A percentile compares a stretch with the other conserved stretches of the same genome.
Conservation (phyloP, 1,140 invertebrate species). For the Tetramorium parvispinum region DNA sequence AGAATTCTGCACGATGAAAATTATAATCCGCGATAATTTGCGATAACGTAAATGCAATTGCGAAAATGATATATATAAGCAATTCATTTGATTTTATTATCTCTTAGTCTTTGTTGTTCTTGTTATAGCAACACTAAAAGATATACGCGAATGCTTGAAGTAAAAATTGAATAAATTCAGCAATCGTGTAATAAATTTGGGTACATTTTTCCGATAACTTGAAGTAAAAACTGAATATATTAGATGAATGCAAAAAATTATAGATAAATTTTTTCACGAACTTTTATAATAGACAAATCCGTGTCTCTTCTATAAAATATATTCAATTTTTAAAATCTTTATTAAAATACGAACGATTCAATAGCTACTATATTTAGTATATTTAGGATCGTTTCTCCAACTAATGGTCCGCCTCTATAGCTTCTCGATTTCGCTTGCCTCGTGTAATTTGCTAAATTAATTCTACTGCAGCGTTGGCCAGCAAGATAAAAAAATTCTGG, state of each 20-base stretch:
- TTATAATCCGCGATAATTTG: constrained; percentile 23
- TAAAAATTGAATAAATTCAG: neutral
- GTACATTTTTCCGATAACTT: neutral
- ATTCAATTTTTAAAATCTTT: neutral
- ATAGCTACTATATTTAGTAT: neutral
- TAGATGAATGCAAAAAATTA: neutral
- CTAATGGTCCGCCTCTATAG: neutral
- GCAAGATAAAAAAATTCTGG: neutral
- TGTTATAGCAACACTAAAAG: neutral
- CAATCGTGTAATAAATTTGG: neutral
- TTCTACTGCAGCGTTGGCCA: neutral
- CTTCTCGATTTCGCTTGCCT: neutral
- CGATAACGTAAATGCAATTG: neutral
- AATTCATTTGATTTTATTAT: neutral
- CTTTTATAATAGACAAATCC: neutral
- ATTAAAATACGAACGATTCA: neutral
- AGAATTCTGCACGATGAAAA: neutral
- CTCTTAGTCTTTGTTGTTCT: neutral
- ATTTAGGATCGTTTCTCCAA: neutral
- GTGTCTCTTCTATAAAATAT: neutral
- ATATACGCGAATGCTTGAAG: neutral
- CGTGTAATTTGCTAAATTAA: constrained; percentile 22
- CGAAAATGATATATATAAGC: neutral
- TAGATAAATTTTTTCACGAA: neutral
- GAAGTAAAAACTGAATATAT: neutral